Evolutionary conservation across 2,888 invertebrate genomes (phyloP).

Genomic region (Aelia acuminata): DNA sequence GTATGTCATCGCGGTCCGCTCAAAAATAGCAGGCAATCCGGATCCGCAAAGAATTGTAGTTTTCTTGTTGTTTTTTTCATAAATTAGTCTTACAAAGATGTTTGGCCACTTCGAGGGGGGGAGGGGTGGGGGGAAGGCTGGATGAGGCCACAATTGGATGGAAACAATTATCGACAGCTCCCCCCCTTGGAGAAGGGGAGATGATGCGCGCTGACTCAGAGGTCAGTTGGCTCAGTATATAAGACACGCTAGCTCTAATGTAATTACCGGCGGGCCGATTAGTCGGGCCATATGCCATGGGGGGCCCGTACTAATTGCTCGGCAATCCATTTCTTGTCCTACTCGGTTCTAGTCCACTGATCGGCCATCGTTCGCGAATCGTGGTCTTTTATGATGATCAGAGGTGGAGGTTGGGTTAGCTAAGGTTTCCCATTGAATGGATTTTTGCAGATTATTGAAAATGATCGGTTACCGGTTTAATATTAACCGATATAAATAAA

Average conservation of each 20-base stretch:
- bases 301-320: slow-evolving; percentile 5
- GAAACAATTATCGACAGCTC: not conserved
- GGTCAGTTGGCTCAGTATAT: slow-evolving; percentile 12
- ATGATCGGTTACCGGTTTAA: no score
- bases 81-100: no score
- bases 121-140: no score
- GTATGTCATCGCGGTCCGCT: no score
- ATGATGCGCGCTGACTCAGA: slow-evolving; percentile 33
- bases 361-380: not conserved
- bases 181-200: not conserved
- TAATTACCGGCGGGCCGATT: slow-evolving; percentile 9
- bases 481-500: no score
- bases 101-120: not conserved
- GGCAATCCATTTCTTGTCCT: not conserved
- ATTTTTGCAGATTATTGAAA: no score
- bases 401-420: no score
- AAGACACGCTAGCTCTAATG: slow-evolving; percentile 47
- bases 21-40: no score
- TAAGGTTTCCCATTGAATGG: no score
- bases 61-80: no score
- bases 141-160: not conserved
- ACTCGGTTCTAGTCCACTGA: not conserved
- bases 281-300: slow-evolving; percentile 37
- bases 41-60: no score
- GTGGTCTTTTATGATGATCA: no score